phyloP scores from a whole-genome alignment of 53 echinoderm and acorn worm species.

The Paracentrotus lividus region DNA sequence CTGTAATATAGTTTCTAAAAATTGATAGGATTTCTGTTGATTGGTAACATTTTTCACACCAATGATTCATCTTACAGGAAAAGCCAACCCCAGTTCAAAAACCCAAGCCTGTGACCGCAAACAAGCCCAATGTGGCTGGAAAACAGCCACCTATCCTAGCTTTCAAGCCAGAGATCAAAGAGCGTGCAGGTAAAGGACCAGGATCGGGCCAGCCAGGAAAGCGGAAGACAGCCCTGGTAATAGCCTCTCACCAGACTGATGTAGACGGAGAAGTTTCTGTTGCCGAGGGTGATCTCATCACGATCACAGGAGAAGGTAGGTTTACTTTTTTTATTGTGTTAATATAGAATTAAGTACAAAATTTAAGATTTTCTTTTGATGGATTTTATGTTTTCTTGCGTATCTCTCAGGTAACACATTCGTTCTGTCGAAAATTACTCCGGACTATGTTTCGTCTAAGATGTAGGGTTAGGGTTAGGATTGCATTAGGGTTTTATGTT shows the following conservation, averaged over 20 bases:
- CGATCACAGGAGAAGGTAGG: conserved; percentile 57
- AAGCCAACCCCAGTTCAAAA: conserved; percentile 54
- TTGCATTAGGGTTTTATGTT: no score
- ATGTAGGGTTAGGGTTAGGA: no score
- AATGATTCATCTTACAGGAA: background rate
- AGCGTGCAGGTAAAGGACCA: background rate
- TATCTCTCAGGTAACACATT: no score
- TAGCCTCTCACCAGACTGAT: conserved; percentile 24
- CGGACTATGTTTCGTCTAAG: no score
- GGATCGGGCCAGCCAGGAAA: background rate
- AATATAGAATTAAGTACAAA: no score
- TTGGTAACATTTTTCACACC: no score
- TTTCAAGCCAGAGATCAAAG: conserved; percentile 41
- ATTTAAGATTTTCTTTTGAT: no score
- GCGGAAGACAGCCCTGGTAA: conserved; percentile 68
- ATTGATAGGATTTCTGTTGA: no score
- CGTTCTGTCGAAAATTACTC: no score
- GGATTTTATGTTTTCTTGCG: no score
- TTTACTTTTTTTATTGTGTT: no score
- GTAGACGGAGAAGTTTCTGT: conserved; percentile 59
- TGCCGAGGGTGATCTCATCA: conserved; percentile 67
- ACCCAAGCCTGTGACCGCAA: conserved; percentile 65
- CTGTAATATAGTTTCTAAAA: no score
- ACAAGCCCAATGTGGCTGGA: conserved; percentile 11
- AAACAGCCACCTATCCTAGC: conserved; percentile 43